phyloP scores from a whole-genome alignment of 2,888 invertebrate genomes.

The Ditylenchus weischeri region DNA sequence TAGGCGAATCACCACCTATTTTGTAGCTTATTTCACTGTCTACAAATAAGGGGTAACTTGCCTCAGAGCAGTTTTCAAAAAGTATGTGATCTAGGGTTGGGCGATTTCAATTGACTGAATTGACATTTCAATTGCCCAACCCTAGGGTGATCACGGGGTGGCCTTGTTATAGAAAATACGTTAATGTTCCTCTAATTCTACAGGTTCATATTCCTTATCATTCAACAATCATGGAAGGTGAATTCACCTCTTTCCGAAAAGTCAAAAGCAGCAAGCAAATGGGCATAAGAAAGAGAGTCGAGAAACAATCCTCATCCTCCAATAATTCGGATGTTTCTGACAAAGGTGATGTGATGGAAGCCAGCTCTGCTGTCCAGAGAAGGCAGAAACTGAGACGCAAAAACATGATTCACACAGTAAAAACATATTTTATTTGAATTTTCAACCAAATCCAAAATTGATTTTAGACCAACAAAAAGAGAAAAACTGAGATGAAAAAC shows the following conservation, averaged over 20 bases:
- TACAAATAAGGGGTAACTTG: too few species aligned
- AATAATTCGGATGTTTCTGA: background rate
- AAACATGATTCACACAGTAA: slow-evolving; percentile 22
- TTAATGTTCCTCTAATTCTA: too few species aligned
- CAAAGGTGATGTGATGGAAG: slow-evolving; percentile 9
- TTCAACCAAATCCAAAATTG: background rate
- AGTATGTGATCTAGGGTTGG: too few species aligned
- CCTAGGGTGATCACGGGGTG: too few species aligned
- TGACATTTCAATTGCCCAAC: too few species aligned
- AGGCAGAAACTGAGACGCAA: slow-evolving; percentile 11
- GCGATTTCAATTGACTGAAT: too few species aligned
- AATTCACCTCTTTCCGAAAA: background rate
- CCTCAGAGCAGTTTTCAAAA: too few species aligned
- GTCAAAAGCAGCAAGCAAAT: background rate
- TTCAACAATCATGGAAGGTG: too few species aligned
- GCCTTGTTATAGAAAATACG: too few species aligned
- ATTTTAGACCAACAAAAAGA: slow-evolving; percentile 25
- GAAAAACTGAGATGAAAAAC: slow-evolving; percentile 11
- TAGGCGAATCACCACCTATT: too few species aligned
- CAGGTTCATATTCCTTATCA: too few species aligned
- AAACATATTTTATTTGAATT: background rate
- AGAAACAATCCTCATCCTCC: slow-evolving; percentile 3
- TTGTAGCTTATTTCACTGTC: too few species aligned
- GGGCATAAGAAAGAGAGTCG: background rate
- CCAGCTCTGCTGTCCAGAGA: slow-evolving; percentile 7